Evolutionary conservation across 2,797 vertebrate genomes (phyloP).

Genomic region (Synaphobranchus kaupii): DNA sequence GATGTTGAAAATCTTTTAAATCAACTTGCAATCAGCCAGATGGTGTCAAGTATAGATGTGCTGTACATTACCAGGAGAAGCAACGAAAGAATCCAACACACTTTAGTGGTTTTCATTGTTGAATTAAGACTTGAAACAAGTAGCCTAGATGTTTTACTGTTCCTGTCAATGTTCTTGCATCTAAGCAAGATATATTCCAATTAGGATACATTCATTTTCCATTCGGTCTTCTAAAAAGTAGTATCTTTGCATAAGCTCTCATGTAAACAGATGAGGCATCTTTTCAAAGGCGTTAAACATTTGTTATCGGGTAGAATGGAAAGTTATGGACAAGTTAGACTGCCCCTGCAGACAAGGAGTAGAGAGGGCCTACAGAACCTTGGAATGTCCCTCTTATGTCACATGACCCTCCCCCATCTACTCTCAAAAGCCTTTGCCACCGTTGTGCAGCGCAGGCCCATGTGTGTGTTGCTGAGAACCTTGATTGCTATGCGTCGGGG

Average conservation of each 20-base stretch:
- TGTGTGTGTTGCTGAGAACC: slow-evolving; percentile 10
- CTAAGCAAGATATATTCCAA: background rate
- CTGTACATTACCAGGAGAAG: background rate
- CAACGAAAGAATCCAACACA: background rate
- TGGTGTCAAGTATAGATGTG: background rate
- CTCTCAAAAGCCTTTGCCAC: background rate
- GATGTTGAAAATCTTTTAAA: background rate
- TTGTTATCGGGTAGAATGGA: background rate
- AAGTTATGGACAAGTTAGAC: background rate
- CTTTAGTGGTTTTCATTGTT: background rate
- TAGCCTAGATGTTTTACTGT: background rate
- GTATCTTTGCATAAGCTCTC: slow-evolving; percentile 57
- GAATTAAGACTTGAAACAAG: background rate
- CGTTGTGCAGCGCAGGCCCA: background rate
- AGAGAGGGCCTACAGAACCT: slow-evolving; percentile 1
- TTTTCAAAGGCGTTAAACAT: slow-evolving; percentile 32
- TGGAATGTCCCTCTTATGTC: slow-evolving; percentile 8
- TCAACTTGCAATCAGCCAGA: background rate
- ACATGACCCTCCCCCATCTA: background rate
- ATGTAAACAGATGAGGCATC: slow-evolving; percentile 37
- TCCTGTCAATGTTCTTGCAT: background rate
- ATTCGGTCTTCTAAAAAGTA: slow-evolving; percentile 47
- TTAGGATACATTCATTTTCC: slow-evolving; percentile 46
- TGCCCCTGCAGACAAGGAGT: slow-evolving; percentile 23
- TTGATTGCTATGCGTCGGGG: background rate